Evolutionary conservation across 2,797 vertebrate genomes (phyloP), one percentile per base, ranked within the genome.

Genomic region (Bradypus variegatus): DNA sequence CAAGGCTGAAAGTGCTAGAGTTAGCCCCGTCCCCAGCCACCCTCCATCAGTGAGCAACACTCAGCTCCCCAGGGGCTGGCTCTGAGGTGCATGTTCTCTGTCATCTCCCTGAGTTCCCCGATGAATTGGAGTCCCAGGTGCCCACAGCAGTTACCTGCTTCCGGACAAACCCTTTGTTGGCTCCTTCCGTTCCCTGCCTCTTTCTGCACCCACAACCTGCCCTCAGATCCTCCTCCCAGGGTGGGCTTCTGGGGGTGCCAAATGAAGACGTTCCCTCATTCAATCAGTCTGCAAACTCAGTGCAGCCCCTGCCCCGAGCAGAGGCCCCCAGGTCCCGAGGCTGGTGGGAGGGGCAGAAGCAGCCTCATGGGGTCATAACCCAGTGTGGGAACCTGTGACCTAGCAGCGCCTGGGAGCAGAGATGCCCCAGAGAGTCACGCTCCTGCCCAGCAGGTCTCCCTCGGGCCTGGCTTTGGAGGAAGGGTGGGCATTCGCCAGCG

Each of bases 181-280:
- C 45, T 41, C 38, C 23, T 38, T 67, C 19, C n/a, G 21, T 45
- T 85, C 36, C 19, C 77, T 38, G 38, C 31, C 36, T 12, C 18
- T 33, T 12, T 21, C 16, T 62, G 9, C 21, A 5, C 0, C 2
- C 9, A 60, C 67, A 21, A 1, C 78, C 55, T 29, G 27, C 27
- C 8, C 67, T 55, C 19, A 53, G 31, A 53, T 41, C 79, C 60
- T 80, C 72, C 21, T 27, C 87, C 36, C 41, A 48, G 25, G 55
- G 33, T 25, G 48, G 55, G 25, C 62, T 89, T 79, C 55, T 38
- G 58, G 38, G n/a, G 21, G 21, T 4, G 14, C 38, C 50, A 41
- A 29, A 5, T 16, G 60, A 75, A 50, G 41, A 31, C 21, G n/a
- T n/a, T 0, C 31, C 55, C 55, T 27, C 31, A 29, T 73, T 29